Evolutionary conservation across 2,113 vertebrate genomes (phyloP), one percentile per base, ranked within the genome.

Genomic region (Tauraco erythrolophus): DNA sequence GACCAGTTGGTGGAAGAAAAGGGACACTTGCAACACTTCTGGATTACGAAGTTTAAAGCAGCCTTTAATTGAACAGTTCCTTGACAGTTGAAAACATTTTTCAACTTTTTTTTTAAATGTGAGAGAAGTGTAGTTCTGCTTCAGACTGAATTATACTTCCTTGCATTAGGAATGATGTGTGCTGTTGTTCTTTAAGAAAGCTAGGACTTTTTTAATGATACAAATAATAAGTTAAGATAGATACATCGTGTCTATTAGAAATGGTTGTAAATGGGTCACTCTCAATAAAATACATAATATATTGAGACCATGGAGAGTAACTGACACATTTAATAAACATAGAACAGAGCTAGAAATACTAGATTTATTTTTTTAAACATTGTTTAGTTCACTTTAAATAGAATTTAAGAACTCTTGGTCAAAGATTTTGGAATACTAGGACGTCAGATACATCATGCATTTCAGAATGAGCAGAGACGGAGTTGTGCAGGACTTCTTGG

Each of bases 11-110:
- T 81, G 56, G 60, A 79, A 89, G 16, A 94, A 89, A 87, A 58
- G 33, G 39, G 43, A 75, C 70, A 77, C 31, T 74, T 90, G 2
- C 14, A 88, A 22, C 37, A n/a, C 62, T 94, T 72, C 12, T 83
- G 37, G 70, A 72, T 79, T 93, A 33, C 9, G 48, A 84, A 74
- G 65, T 84, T 78, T 89, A 74, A 94, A 93, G 50, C 28, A 91
- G 54, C 39, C 65, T 89, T 62, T 94, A 27, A 84, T 4, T 76
- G 39, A 84, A 76, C 46, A 37, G 43, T 76, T 93, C 23, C 91
- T 33, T 91, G 33, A 91, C 35, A 58, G 30, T 31, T 97, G 83
- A 95, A 93, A 92, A 39, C 27, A 45, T 71, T 88, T 92, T 85
- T 84, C 60, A 92, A 6, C 14, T 64, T 48, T 33, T 92, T 93